These are phyloP conservation scores for Eucidaris tribuloides DNA, from an alignment of 35 echinoderm and acorn worm genomes.

Conservation along the genomic window DNA sequence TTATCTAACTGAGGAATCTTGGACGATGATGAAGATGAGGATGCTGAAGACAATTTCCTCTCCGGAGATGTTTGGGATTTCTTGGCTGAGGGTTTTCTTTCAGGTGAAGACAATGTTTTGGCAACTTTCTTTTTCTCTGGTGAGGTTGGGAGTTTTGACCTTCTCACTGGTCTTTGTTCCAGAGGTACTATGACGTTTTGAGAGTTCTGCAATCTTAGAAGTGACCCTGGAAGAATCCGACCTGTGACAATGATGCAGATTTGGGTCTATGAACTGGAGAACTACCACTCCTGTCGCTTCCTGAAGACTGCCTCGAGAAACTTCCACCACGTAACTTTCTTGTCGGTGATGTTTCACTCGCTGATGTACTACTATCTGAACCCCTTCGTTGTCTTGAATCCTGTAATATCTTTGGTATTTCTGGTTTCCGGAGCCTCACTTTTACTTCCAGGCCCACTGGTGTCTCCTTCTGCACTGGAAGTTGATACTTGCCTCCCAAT, in stretches of 20 bases:
- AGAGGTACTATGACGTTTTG: neutral
- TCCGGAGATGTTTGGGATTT: neutral
- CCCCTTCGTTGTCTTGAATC: constrained; percentile 9
- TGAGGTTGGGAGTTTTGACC: neutral
- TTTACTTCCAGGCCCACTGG: neutral
- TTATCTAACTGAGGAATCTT: constrained; percentile 16
- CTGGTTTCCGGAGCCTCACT: neutral
- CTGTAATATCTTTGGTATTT: neutral
- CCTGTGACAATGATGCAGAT: no score
- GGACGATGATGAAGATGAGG: neutral
- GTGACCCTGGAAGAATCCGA: no score
- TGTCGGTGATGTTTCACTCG: constrained; percentile 21
- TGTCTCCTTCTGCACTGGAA: neutral
- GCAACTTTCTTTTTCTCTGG: constrained; percentile 4
- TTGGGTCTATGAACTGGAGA: constrained; percentile 1
- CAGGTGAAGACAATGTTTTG: constrained; percentile 17
- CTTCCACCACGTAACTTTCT: constrained; percentile 9
- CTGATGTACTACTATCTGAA: neutral
- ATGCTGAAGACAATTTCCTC: neutral
- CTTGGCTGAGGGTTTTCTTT: constrained; percentile 1
- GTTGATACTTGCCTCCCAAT: neutral
- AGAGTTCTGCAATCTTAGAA: no score
- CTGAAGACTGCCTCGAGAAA: neutral
- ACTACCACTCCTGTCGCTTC: neutral
- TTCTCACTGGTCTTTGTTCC: neutral